Percentiles rank a stretch among this genome's conserved stretches.
phyloP scores from a whole-genome alignment of 1,140 invertebrate genomes.

The Pectinophora gossypiella region DNA sequence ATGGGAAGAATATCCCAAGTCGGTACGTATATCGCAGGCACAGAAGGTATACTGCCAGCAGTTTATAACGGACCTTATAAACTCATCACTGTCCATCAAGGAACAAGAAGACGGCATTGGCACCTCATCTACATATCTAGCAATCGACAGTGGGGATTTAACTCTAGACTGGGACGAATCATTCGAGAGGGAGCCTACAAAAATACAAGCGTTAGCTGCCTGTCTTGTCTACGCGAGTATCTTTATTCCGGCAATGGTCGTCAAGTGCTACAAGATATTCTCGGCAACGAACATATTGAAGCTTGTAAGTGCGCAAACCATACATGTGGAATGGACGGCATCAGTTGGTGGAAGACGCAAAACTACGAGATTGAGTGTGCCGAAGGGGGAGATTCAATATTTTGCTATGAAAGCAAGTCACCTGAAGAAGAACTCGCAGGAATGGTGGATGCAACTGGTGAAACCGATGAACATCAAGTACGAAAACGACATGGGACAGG shows the following conservation, averaged over 20 bases:
- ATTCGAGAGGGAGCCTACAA: slow-evolving; percentile 14
- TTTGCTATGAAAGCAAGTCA: too few species aligned
- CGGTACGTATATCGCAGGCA: not conserved
- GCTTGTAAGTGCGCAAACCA: too few species aligned
- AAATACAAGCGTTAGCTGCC: slow-evolving; percentile 7
- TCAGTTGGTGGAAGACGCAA: too few species aligned
- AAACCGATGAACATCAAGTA: not conserved
- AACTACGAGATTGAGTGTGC: too few species aligned
- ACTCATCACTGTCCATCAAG: not conserved
- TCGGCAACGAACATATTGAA: not conserved
- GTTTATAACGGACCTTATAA: not conserved
- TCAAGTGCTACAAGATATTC: not conserved
- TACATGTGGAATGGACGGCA: too few species aligned
- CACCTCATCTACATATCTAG: not conserved
- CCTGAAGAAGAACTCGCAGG: not conserved
- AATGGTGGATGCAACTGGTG: not conserved
- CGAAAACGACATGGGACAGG: not conserved
- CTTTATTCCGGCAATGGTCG: not conserved
- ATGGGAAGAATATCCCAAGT: not conserved
- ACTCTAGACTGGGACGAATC: slow-evolving; percentile 13
- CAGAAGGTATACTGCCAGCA: not conserved
- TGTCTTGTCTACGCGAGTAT: slow-evolving; percentile 14
- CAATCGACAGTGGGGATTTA: slow-evolving; percentile 11
- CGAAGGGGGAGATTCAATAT: too few species aligned
- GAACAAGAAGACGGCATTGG: not conserved